A percentile compares a stretch with the other conserved stretches of the same genome.
These are phyloP conservation scores for Lathamus discolor DNA, from an alignment of 2,113 vertebrate genomes.

Conservation along the genomic window DNA sequence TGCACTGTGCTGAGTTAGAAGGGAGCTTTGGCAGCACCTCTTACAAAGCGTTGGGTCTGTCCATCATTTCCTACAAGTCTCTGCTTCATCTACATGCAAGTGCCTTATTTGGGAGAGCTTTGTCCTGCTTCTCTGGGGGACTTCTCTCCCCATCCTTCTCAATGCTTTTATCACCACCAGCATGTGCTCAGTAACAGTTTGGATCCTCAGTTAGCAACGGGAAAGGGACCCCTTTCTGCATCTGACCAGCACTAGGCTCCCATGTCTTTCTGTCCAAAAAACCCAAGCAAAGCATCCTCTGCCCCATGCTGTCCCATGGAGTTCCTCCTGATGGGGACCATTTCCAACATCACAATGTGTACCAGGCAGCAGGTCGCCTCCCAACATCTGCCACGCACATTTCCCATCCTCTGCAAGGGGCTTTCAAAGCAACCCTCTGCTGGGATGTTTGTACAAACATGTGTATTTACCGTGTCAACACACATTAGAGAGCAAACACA, in stretches of 20 bases:
- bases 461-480: conserved; percentile 49
- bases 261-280: fast-evolving
- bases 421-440: conserved; percentile 3
- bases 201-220: background rate
- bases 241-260: background rate
- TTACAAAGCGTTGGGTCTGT: background rate
- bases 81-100: background rate
- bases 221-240: background rate
- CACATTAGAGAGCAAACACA: conserved; percentile 48
- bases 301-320: fast-evolving
- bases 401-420: conserved; percentile 25
- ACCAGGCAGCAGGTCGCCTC: background rate
- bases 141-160: background rate
- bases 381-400: conserved; percentile 50
- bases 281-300: background rate
- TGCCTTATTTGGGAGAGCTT: background rate
- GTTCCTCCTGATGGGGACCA: background rate
- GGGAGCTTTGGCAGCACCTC: background rate
- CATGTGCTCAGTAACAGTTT: background rate
- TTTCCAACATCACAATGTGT: fast-evolving
- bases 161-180: background rate
- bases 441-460: conserved; percentile 34
- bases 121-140: background rate
- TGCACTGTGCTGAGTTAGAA: background rate
- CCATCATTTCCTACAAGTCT: background rate